A percentile compares a stretch with the other conserved stretches of the same genome.
phyloP scores from a whole-genome alignment of 2,113 vertebrate genomes.

The Pungitius pungitius region DNA sequence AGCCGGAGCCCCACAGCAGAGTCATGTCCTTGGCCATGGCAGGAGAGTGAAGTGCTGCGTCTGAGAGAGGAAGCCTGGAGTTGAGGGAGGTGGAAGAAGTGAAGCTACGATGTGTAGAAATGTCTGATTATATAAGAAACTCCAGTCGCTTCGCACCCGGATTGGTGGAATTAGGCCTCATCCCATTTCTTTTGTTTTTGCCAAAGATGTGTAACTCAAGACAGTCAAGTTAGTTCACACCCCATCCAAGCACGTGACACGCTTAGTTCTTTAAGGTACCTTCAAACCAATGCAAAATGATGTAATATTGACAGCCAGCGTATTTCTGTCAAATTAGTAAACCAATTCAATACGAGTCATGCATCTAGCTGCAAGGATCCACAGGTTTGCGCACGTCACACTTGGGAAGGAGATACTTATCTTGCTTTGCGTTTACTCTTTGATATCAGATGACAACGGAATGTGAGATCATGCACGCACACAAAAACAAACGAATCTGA shows the following conservation, averaged over 20 bases:
- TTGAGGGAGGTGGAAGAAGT: background rate
- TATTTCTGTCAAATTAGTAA: background rate
- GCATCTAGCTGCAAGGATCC: background rate
- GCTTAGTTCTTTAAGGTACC: background rate
- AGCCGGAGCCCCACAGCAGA: slow-evolving; percentile 79
- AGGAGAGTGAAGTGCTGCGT: background rate
- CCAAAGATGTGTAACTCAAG: slow-evolving; percentile 11
- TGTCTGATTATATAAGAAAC: slow-evolving; percentile 35
- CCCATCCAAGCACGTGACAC: background rate
- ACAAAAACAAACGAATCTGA: background rate
- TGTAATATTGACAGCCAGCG: background rate
- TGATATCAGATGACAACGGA: background rate
- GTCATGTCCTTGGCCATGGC: slow-evolving; percentile 76
- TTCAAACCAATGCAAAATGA: background rate
- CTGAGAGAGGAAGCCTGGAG: background rate
- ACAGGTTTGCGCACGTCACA: background rate
- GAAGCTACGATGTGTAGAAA: background rate
- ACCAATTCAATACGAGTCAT: background rate
- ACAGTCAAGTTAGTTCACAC: background rate
- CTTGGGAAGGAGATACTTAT: background rate
- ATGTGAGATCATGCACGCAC: background rate
- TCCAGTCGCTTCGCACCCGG: background rate
- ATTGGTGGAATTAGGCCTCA: slow-evolving; percentile 42
- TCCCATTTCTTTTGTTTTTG: slow-evolving; percentile 40
- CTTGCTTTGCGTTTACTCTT: slow-evolving; percentile 35